Conservation (phyloP, 2,888 invertebrate species). For the Papilio protenor region DNA sequence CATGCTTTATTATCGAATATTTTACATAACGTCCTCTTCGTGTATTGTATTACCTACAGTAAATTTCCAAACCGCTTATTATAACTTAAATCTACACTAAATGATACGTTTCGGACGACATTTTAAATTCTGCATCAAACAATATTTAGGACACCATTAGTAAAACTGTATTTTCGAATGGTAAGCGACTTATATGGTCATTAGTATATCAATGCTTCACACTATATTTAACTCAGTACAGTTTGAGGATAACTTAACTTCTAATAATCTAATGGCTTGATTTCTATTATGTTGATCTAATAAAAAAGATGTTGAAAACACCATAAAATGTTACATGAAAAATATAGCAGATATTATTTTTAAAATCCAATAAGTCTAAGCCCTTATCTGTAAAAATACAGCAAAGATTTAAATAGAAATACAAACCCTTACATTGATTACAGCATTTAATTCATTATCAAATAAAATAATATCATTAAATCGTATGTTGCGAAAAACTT, state of each 20-base stretch:
- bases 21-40: slow-evolving; percentile 70
- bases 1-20: slow-evolving; percentile 76
- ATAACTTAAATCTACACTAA: slow-evolving; percentile 72
- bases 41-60: slow-evolving; percentile 74
- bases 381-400: slow-evolving; percentile 38
- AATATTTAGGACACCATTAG: slow-evolving; percentile 22
- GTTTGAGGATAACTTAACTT: slow-evolving; percentile 21
- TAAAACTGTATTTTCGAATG: slow-evolving; percentile 2
- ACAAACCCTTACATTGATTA: not conserved
- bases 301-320: not conserved
- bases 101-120: slow-evolving; percentile 76
- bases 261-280: slow-evolving; percentile 26
- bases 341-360: slow-evolving; percentile 21
- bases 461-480: not conserved
- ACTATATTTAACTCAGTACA: slow-evolving; percentile 35
- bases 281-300: slow-evolving; percentile 11
- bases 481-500: not conserved
- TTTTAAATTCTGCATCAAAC: slow-evolving; percentile 51
- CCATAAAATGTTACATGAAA: slow-evolving; percentile 7
- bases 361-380: slow-evolving; percentile 34
- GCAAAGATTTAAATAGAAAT: slow-evolving; percentile 28
- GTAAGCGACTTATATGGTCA: slow-evolving; percentile 7
- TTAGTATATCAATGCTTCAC: slow-evolving; percentile 2
- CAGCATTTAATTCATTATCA: not conserved
- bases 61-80: slow-evolving; percentile 78